phyloP scores from a whole-genome alignment of 2,113 vertebrate genomes.

The Rostratula benghalensis region DNA sequence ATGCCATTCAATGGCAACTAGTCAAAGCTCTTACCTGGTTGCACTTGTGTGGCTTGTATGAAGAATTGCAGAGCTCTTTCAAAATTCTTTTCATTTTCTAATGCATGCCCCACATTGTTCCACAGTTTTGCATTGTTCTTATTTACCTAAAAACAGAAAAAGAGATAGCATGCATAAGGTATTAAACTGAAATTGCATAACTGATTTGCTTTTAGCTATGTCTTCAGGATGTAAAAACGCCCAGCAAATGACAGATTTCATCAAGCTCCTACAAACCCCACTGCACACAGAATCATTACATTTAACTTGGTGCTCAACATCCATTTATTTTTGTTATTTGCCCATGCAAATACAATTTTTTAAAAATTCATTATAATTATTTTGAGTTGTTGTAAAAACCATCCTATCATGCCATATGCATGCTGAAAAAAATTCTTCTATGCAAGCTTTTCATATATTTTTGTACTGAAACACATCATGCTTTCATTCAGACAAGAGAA shows the following conservation, averaged over 20 bases:
- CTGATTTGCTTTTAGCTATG: not conserved
- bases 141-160: conserved; percentile 84
- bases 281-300: not conserved
- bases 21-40: conserved; percentile 85
- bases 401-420: not conserved
- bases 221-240: not conserved
- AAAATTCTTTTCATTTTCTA: conserved; percentile 97
- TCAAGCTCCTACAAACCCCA: not conserved
- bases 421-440: not conserved
- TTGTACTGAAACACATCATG: not conserved
- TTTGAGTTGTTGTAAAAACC: not conserved
- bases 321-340: not conserved
- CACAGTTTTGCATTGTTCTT: conserved; percentile 98
- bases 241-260: not conserved
- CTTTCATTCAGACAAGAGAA: not conserved
- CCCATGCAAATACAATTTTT: not conserved
- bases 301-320: not conserved
- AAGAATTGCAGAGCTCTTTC: conserved; percentile 90
- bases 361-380: not conserved
- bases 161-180: not conserved
- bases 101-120: conserved; percentile 97
- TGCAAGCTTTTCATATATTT: not conserved
- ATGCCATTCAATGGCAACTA: not conserved
- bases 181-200: not conserved
- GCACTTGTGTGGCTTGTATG: conserved; percentile 92